These are phyloP conservation scores for Cyrtorhinus lividipennis DNA, from an alignment of 1,140 invertebrate genomes.

Conservation along the genomic window DNA sequence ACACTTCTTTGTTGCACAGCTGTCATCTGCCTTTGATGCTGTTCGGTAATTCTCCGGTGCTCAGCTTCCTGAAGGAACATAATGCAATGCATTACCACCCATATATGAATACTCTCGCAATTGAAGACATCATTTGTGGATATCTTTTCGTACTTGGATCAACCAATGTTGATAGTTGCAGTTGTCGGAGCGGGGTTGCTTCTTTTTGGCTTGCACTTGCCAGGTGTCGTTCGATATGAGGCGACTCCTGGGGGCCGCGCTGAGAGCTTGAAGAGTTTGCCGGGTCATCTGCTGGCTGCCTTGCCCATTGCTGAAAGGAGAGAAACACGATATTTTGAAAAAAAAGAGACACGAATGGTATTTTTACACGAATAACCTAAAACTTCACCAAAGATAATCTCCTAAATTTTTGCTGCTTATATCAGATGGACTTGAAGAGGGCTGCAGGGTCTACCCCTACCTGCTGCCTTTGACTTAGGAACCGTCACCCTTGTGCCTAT, in stretches of 20 bases:
- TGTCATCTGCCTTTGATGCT: slow-evolving; percentile 36
- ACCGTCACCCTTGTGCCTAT: no score
- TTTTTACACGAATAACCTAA: no score
- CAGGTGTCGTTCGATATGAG: slow-evolving; percentile 52
- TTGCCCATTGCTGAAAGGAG: slow-evolving; percentile 16
- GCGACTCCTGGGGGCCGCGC: slow-evolving; percentile 56
- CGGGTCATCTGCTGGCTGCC: slow-evolving; percentile 50
- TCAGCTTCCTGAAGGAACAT: slow-evolving; percentile 63
- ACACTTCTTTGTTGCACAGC: not conserved
- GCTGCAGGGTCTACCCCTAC: no score
- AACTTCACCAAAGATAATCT: no score
- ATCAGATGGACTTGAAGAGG: not conserved
- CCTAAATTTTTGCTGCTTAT: not conserved
- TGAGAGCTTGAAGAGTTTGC: slow-evolving; percentile 59
- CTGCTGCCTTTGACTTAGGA: no score
- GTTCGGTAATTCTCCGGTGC: slow-evolving; percentile 60
- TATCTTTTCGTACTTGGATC: slow-evolving; percentile 58
- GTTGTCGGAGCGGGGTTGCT: slow-evolving; percentile 36
- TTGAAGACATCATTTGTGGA: no score
- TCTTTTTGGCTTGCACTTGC: slow-evolving; percentile 49
- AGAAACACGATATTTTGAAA: slow-evolving; percentile 1
- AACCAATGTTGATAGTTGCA: slow-evolving; percentile 77
- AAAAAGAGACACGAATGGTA: not conserved
- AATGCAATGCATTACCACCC: slow-evolving; percentile 1
- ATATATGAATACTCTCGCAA: no score